A percentile compares a stretch with the other conserved stretches of the same genome.
phyloP scores from a whole-genome alignment of 2,113 vertebrate genomes.

The Daboia siamensis region DNA sequence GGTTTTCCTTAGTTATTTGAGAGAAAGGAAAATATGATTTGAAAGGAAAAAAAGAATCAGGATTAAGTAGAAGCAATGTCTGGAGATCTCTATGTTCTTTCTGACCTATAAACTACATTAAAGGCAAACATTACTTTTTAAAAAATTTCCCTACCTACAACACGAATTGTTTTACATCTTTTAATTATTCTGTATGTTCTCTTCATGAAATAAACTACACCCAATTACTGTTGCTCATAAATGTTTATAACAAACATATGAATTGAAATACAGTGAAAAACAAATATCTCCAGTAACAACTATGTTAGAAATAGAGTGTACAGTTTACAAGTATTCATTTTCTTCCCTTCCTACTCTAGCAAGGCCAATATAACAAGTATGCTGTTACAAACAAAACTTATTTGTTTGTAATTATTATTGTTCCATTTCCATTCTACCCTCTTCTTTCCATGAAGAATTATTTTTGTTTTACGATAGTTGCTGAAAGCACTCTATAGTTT shows the following conservation, averaged over 20 bases:
- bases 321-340: slow-evolving; percentile 1
- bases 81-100: background rate
- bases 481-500: background rate
- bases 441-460: background rate
- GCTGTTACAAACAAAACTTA: background rate
- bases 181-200: background rate
- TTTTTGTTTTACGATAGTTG: background rate
- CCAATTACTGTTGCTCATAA: background rate
- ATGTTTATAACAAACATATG: background rate
- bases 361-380: background rate
- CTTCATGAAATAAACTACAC: background rate
- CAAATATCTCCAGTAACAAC: background rate
- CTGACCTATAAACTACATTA: background rate
- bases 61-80: background rate
- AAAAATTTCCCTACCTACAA: background rate
- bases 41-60: background rate
- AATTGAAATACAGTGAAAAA: background rate
- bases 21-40: background rate
- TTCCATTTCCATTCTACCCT: background rate
- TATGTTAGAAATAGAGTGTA: background rate
- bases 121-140: background rate
- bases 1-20: background rate
- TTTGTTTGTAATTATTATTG: background rate
- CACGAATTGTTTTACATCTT: background rate
- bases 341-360: background rate